Percentiles rank a stretch among this genome's conserved stretches.
phyloP scores from a whole-genome alignment of 2,113 vertebrate genomes.

The Microtus pennsylvanicus region DNA sequence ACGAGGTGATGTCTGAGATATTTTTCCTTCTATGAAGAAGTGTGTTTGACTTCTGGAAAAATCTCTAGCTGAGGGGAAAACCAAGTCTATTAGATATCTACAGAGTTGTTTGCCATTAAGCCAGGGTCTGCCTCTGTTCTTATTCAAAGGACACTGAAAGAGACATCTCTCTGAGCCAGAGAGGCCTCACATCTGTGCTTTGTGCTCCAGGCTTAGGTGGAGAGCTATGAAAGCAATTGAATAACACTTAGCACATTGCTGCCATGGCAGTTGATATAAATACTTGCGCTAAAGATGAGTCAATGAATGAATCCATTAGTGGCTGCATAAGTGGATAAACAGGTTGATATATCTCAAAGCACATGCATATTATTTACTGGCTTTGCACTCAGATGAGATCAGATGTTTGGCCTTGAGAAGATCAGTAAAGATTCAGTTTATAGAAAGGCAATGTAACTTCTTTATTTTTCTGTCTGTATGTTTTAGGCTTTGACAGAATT shows the following conservation, averaged over 20 bases:
- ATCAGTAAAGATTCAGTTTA: not conserved
- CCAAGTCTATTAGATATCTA: not conserved
- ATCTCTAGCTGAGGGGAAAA: not conserved
- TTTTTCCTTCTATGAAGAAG: not conserved
- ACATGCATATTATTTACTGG: not conserved
- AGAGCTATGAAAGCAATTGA: not conserved
- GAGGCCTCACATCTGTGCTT: not conserved
- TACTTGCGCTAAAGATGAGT: not conserved
- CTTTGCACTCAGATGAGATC: not conserved
- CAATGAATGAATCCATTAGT: not conserved
- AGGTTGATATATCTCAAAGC: not conserved
- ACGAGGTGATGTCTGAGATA: not conserved
- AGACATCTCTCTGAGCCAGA: not conserved
- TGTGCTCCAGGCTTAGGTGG: not conserved
- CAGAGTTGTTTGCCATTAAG: not conserved
- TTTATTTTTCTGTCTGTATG: not conserved
- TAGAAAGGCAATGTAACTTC: not conserved
- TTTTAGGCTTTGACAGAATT: constrained; percentile 5
- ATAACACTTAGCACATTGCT: not conserved
- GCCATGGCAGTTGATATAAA: not conserved
- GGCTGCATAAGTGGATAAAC: not conserved
- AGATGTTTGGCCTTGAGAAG: not conserved
- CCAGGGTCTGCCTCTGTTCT: not conserved
- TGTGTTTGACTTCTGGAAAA: constrained; percentile 12
- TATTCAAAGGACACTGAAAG: not conserved